Evolutionary conservation across 2,797 vertebrate species (phyloP), one percentile per base, ranked within the genome.

Genomic region (Pipistrellus nathusii): DNA sequence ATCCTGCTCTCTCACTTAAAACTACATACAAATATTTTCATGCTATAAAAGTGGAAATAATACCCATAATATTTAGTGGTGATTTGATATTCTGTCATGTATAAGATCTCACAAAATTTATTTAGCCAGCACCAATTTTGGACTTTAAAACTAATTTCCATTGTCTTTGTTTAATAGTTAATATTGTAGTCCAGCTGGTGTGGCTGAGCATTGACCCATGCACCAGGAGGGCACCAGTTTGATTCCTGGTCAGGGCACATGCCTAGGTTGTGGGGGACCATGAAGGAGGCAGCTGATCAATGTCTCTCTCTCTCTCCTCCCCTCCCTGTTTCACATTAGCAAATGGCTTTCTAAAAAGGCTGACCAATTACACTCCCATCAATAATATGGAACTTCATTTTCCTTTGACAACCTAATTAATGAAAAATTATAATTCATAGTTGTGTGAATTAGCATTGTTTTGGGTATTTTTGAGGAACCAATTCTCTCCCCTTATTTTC

Each of bases 151-250:
- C n/a, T 62, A 77, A 88, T 85, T 80, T 85, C 6, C 13, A 32
- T 64, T 84, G 78, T 64, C 55, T 85, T 94, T 76, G 35, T 44
- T 27, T 32, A 68, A 64, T 17, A 81, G 73, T 85, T 62, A 77
- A 41, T 41, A 57, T 71, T 68, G 23, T 59, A 87, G 59, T 30
- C 59, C 59, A 30, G 59, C 27, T 62, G 59, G 13, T 62, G 5
- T 62, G 12, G 59, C 59, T 62, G 59, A 59, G 25, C 59, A 62
- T 30, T 30, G 12, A 62, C 3, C 27, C 6, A 62, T 30, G 59
- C 27, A 30, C 59, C 59, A 62, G 27, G 13, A 30, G 59, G 25
- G 30, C 59, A 62, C 12, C 2, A 5, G 59, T 62, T 62, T 62
- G 27, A 62, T 62, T 62, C 12, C 27, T 62, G 12, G 27, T 62